Percentiles rank a stretch among this genome's conserved stretches.
Evolutionary conservation across 2,113 vertebrate species (phyloP).

Genomic region (Crotalus tigris): DNA sequence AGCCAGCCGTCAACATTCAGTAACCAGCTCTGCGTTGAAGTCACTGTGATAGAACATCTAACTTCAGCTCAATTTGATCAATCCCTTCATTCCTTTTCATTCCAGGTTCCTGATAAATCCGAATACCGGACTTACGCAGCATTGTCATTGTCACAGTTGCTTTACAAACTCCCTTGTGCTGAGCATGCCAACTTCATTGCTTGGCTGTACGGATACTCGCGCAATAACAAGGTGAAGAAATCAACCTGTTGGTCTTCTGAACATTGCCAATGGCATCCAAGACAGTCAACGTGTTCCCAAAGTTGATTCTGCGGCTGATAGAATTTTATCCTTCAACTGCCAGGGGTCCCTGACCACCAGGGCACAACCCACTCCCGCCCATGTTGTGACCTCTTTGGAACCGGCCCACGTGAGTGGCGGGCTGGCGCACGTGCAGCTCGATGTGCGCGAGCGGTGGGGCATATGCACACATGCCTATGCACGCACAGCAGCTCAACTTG

Average conservation of each 20-base stretch:
- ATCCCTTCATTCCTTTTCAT: conserved; percentile 5
- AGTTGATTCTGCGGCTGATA: background rate
- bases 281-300: background rate
- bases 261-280: background rate
- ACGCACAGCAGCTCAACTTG: no score
- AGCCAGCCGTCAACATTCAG: no score
- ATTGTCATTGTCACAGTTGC: conserved; percentile 78
- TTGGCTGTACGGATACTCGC: conserved; percentile 84
- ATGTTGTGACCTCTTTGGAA: background rate
- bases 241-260: background rate
- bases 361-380: background rate
- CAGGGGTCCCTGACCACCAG: background rate
- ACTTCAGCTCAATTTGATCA: background rate
- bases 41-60: background rate
- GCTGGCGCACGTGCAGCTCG: no score
- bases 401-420: background rate
- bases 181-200: conserved; percentile 82
- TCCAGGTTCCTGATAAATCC: conserved; percentile 88
- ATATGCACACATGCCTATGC: fast-evolving
- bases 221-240: conserved; percentile 74
- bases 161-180: conserved; percentile 68
- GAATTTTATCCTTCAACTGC: background rate
- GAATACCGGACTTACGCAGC: conserved; percentile 82
- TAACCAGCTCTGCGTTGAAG: background rate
- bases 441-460: no score